A percentile compares a stretch with the other conserved stretches of the same genome.
These are phyloP conservation scores for Perizoma affinitatum DNA, from an alignment of 2,888 invertebrate species.

Conservation along the genomic window DNA sequence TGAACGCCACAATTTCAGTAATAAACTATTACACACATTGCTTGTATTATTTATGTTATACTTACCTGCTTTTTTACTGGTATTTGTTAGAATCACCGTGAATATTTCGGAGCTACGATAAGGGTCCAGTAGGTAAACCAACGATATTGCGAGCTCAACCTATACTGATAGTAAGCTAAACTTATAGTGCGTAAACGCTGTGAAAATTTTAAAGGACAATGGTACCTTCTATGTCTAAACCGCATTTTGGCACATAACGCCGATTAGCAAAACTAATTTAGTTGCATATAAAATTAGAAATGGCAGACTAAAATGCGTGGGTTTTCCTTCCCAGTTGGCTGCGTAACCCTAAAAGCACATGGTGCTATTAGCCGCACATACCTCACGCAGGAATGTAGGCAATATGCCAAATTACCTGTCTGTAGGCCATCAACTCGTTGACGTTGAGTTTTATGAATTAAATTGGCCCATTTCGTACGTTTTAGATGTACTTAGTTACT, in stretches of 20 bases:
- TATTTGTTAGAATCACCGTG: slow-evolving; percentile 43
- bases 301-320: slow-evolving; percentile 19
- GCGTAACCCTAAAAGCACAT: slow-evolving; percentile 52
- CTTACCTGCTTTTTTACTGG: slow-evolving; percentile 58
- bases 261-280: background rate
- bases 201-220: slow-evolving; percentile 1
- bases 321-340: slow-evolving; percentile 21
- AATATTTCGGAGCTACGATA: slow-evolving; percentile 1
- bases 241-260: slow-evolving; percentile 1
- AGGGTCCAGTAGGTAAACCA: background rate
- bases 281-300: slow-evolving; percentile 17
- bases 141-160: too few relatives aligned
- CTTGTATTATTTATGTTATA: slow-evolving; percentile 56
- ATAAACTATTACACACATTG: slow-evolving; percentile 33
- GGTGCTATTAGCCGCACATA: slow-evolving; percentile 60
- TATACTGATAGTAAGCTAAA: too few relatives aligned
- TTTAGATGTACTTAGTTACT: slow-evolving; percentile 21
- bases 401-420: slow-evolving; percentile 68
- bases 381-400: slow-evolving; percentile 67
- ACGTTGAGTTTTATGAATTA: slow-evolving; percentile 57
- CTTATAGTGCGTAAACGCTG: background rate
- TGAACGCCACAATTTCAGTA: too few relatives aligned
- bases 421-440: slow-evolving; percentile 56
- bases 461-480: slow-evolving; percentile 53
- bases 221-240: slow-evolving; percentile 1